Conservation (phyloP, 2,888 invertebrate genomes). For the Capitulum mitella region DNA sequence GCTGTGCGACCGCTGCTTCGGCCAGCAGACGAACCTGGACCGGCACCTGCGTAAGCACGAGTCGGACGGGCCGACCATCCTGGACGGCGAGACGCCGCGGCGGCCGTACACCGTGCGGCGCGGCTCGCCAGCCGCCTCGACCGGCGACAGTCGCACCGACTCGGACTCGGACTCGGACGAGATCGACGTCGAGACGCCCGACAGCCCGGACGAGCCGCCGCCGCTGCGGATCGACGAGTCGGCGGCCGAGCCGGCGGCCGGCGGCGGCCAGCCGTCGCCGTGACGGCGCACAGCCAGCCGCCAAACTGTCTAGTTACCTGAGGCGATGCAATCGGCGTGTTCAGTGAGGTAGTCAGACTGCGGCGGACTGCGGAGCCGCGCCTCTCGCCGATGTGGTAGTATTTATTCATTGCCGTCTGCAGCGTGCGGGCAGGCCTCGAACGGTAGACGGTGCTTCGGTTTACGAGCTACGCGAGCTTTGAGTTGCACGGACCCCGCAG, state of each 20-base stretch:
- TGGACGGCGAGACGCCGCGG: conserved; percentile 39
- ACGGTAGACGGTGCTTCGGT: too few species aligned
- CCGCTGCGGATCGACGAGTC: conserved; percentile 7
- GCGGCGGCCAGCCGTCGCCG: background rate
- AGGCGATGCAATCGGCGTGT: background rate
- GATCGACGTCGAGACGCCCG: conserved; percentile 20
- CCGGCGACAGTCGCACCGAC: background rate
- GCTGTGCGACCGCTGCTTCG: conserved; percentile 94
- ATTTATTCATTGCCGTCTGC: too few species aligned
- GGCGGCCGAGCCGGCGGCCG: background rate
- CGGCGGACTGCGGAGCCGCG: too few species aligned
- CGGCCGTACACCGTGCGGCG: conserved; percentile 6
- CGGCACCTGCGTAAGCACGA: conserved; percentile 97
- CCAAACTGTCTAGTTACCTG: background rate
- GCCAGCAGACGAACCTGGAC: conserved; percentile 97
- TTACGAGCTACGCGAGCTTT: too few species aligned
- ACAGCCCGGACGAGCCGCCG: background rate
- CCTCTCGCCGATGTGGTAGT: too few species aligned
- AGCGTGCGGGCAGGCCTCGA: too few species aligned
- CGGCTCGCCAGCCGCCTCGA: conserved; percentile 1
- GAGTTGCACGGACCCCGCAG: too few species aligned
- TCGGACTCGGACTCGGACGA: conserved; percentile 21
- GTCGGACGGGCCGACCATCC: conserved; percentile 70
- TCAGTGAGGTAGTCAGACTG: background rate
- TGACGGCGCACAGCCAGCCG: too few species aligned